Conservation (phyloP, 2,797 vertebrate species). For the Florisuga fusca region DNA sequence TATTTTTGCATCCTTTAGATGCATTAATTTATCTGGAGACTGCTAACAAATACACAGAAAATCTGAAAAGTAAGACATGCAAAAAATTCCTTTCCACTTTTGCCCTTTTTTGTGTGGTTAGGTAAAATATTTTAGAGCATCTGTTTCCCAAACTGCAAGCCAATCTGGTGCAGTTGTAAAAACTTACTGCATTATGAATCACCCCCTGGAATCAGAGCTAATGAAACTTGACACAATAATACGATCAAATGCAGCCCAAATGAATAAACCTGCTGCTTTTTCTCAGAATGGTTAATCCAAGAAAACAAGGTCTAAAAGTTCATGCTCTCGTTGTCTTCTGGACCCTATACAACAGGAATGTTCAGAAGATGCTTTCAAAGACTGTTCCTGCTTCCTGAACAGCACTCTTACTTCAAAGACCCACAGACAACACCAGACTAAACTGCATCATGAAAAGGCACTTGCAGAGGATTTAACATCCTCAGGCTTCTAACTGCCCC, state of each 20-base stretch:
- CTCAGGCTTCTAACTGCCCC: neutral
- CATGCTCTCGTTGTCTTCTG: neutral
- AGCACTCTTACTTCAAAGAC: neutral
- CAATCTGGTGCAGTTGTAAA: conserved; percentile 26
- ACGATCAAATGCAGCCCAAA: neutral
- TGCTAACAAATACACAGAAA: neutral
- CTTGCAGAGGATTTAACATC: neutral
- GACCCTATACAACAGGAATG: neutral
- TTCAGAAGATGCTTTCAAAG: neutral
- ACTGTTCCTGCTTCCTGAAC: neutral
- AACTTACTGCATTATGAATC: conserved; percentile 26
- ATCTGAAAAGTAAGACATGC: neutral
- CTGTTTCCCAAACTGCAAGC: conserved; percentile 42
- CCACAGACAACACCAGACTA: neutral
- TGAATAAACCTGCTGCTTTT: conserved; percentile 9
- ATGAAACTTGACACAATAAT: conserved; percentile 43
- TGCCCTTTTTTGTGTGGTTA: conserved; percentile 1
- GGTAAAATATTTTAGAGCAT: neutral
- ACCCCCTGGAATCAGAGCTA: conserved; percentile 20
- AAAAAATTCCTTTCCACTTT: neutral
- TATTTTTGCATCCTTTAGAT: neutral
- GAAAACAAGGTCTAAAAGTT: neutral
- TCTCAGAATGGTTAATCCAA: neutral
- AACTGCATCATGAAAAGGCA: conserved; percentile 4
- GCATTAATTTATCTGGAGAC: neutral